Percentiles rank a stretch among this genome's conserved stretches.
These are phyloP conservation scores for Parotia lawesii DNA, from an alignment of 2,113 vertebrate genomes.

Conservation along the genomic window DNA sequence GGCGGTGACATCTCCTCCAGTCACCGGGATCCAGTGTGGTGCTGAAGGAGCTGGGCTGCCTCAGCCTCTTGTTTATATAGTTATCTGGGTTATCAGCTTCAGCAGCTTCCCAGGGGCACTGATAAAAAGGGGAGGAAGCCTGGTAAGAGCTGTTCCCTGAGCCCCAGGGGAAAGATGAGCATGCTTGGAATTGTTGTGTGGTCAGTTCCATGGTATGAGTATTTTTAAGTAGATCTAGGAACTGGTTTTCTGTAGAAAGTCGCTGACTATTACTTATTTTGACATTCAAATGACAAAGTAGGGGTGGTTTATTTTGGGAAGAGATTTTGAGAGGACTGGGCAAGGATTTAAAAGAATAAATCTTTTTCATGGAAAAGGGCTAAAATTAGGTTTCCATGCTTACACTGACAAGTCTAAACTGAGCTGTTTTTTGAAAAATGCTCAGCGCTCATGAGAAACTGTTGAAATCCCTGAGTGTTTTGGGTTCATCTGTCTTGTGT, in stretches of 20 bases:
- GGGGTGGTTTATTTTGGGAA: constrained; percentile 25
- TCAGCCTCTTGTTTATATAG: neutral
- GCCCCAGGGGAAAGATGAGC: neutral
- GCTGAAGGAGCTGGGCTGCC: neutral
- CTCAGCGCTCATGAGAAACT: constrained; percentile 11
- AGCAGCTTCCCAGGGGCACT: neutral
- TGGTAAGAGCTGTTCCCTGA: neutral
- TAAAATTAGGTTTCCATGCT: neutral
- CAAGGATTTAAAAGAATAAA: constrained; percentile 3
- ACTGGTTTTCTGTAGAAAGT: neutral
- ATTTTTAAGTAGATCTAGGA: neutral
- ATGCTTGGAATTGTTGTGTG: neutral
- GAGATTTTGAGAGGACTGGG: neutral
- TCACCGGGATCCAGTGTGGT: neutral
- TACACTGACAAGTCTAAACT: neutral
- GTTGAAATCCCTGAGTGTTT: neutral
- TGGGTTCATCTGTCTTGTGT: neutral
- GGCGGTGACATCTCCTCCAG: neutral
- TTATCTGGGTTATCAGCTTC: neutral
- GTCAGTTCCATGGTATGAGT: neutral
- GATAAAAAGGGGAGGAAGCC: neutral
- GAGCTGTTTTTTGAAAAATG: neutral
- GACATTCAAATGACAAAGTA: neutral
- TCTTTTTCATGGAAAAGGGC: neutral
- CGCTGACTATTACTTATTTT: neutral